Conservation (phyloP, 2,113 vertebrate species). For the Ageneiosus marmoratus region DNA sequence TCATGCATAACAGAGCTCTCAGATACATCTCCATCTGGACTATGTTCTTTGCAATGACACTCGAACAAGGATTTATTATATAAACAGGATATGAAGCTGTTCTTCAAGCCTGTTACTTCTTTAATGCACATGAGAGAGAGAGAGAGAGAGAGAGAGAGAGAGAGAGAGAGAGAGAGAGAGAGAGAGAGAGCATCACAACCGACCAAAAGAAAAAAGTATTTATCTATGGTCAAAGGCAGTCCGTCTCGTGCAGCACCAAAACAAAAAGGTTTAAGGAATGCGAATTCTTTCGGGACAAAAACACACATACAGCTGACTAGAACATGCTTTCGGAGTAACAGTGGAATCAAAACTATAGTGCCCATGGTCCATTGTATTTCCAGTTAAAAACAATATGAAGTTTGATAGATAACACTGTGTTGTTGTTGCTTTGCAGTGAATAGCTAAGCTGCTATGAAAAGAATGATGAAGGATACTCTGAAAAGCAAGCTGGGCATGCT, state of each 20-base stretch:
- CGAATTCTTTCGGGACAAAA: neutral
- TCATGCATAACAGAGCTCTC: neutral
- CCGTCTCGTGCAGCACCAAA: neutral
- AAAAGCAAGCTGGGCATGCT: slow-evolving; percentile 1
- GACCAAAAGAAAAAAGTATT: neutral
- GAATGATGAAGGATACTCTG: neutral
- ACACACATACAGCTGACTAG: neutral
- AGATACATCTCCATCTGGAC: neutral
- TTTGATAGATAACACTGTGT: neutral
- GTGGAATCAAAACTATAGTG: neutral
- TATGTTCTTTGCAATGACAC: neutral
- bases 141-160: too few species aligned
- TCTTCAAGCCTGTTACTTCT: neutral
- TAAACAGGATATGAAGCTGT: neutral
- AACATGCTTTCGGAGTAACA: neutral
- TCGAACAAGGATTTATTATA: neutral
- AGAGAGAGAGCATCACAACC: neutral
- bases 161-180: too few species aligned
- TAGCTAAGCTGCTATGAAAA: neutral
- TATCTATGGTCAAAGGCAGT: neutral
- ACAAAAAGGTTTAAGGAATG: neutral
- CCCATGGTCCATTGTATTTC: too few species aligned
- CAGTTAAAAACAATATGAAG: neutral
- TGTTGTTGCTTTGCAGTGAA: neutral
- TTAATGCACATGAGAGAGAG: neutral